Conservation (phyloP, 2,888 invertebrate genomes). For the Polymixis lichenea region DNA sequence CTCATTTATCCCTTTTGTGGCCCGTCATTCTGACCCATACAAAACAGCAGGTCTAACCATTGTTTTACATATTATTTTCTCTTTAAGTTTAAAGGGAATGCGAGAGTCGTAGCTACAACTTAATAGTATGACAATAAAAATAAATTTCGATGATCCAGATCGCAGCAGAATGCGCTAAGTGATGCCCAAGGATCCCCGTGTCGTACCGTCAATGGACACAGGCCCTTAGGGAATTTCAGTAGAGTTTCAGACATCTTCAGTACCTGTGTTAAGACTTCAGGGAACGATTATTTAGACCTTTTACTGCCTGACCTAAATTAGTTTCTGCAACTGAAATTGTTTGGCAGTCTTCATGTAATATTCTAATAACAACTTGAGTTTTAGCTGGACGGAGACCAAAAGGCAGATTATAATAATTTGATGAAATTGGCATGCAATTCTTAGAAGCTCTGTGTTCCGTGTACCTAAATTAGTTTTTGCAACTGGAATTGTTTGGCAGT, state of each 20-base stretch:
- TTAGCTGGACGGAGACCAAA: not conserved
- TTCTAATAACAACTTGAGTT: slow-evolving; percentile 4
- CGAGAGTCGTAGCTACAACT: no score
- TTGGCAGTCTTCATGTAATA: not conserved
- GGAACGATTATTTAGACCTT: slow-evolving; percentile 23
- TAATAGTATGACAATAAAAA: no score
- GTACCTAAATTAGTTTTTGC: no score
- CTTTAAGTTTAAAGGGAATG: no score
- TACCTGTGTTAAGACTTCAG: not conserved
- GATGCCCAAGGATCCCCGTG: no score
- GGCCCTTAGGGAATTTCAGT: slow-evolving; percentile 6
- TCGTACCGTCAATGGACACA: no score
- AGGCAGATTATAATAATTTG: not conserved
- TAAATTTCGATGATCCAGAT: not conserved
- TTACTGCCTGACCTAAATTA: slow-evolving; percentile 28
- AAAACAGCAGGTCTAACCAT: no score
- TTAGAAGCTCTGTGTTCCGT: not conserved
- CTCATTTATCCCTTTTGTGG: no score
- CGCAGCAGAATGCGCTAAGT: not conserved
- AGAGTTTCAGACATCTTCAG: slow-evolving; percentile 18
- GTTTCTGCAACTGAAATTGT: slow-evolving; percentile 7
- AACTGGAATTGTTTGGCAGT: no score
- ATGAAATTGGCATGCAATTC: not conserved
- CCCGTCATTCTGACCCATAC: no score
- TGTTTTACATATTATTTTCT: no score